Base-by-base conservation (phyloP, 1,140 invertebrate species). In the Vanessa tameamea region DNA sequence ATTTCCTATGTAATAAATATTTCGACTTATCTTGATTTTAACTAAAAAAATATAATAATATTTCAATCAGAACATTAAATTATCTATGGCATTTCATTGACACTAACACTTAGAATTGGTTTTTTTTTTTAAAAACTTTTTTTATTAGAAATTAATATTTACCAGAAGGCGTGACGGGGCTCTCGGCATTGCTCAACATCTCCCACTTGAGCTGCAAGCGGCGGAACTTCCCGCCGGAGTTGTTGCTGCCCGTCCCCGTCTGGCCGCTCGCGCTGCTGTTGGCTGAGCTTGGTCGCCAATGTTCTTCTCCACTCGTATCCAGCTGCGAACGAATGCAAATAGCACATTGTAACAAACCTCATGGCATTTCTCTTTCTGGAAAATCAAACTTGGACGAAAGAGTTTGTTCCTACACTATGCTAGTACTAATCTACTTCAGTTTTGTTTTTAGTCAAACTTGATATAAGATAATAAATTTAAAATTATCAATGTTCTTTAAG, bases 191-290 rank as follows among this genome's bases (percentile, higher is more conserved):
- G 79, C 94, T 95, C 72, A 97, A 94, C 86, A 96, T 94, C 88
- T 98, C 97, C 97, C 97, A 98, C 84, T 97, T 97, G 86, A 96
- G 95, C 82, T 98, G 97, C 47, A 98, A 88, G 47, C 96, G 95
- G 51, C 96, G 94, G 89, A 98, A 98, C 73, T 93, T 93, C 70
- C 91, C 92, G 11, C 90, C 91, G 0, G 88, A 87, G 77, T 86
- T 83, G 64, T 80, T 85, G 78, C 86, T 87, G 67, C 78, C 51
- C 16, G 37, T 83, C 53, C 81, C 87, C 7, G 85, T 85, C 47
- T 85, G 81, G 26, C 74, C 87, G 73, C 88, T 88, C 1, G 84
- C 87, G 50, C 82, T 82, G 76, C 88, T 93, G 72, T 84, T 87
- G 15, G 85, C 89, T 1, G 90, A 92, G 0, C 87, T 77, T 4